Conservation (phyloP, 1,140 invertebrate genomes). For the Armadillidium nasatum region DNA sequence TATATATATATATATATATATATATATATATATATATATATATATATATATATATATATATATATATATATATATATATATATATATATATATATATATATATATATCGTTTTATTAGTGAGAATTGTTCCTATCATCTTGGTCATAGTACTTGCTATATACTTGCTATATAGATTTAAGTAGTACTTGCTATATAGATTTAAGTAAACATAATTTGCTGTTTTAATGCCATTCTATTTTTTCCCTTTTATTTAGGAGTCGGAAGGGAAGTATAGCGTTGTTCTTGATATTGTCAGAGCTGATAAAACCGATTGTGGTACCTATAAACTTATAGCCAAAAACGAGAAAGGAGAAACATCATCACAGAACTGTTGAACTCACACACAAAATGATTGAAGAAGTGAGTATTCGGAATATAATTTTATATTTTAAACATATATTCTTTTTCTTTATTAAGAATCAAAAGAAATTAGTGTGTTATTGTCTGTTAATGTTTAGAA, state of each 20-base stretch:
- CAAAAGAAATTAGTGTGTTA: slow-evolving; percentile 16
- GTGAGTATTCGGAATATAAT: slow-evolving; percentile 68
- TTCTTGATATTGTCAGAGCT: slow-evolving; percentile 78
- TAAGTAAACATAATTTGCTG: slow-evolving; percentile 14
- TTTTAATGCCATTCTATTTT: neutral
- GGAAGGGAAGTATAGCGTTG: slow-evolving; percentile 72
- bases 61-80: too few species aligned
- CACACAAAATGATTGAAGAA: slow-evolving; percentile 55
- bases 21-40: too few species aligned
- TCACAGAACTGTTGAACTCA: slow-evolving; percentile 83
- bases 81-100: too few species aligned
- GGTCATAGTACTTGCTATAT: too few species aligned
- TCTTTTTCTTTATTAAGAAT: slow-evolving; percentile 21
- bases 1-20: too few species aligned
- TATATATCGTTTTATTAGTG: too few species aligned
- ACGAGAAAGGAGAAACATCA: slow-evolving; percentile 86
- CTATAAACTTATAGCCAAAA: slow-evolving; percentile 85
- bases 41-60: too few species aligned
- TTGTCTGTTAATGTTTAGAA: neutral
- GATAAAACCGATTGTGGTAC: slow-evolving; percentile 73
- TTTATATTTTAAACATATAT: slow-evolving; percentile 46
- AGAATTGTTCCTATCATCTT: too few species aligned
- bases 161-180: too few species aligned
- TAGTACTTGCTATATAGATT: neutral
- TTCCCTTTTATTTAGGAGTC: slow-evolving; percentile 27